Conservation (phyloP, 2,888 invertebrate genomes). For the Argyresthia goedartella region DNA sequence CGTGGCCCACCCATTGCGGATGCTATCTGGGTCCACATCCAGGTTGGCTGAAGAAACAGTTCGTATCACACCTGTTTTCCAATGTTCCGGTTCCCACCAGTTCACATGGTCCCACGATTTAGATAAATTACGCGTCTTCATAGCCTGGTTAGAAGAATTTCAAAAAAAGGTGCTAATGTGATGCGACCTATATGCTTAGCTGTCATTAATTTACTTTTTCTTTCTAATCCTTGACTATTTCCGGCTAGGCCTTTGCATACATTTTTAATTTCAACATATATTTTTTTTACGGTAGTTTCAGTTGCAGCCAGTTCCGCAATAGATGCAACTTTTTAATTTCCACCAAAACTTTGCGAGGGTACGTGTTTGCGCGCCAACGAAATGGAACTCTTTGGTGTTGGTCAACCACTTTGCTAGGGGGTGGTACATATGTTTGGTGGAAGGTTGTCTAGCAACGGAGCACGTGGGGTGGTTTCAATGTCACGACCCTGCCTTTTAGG, state of each 20-base stretch:
- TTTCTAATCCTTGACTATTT: no score
- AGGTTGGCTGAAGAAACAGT: conserved; percentile 41
- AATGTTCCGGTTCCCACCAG: conserved; percentile 54
- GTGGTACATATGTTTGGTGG: conserved; percentile 36
- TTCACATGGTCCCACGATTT: conserved; percentile 42
- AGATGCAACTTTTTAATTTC: no score
- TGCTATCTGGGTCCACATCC: conserved; percentile 40
- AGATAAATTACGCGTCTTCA: conserved; percentile 38
- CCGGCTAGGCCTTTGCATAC: no score
- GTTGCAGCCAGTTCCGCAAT: no score
- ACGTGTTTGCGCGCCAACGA: no score
- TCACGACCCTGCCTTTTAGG: conserved; percentile 32
- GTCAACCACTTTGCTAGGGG: background rate
- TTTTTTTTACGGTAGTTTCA: no score
- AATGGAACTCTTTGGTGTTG: no score
- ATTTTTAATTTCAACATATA: no score
- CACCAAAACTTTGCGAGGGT: no score
- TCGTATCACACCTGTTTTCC: conserved; percentile 28
- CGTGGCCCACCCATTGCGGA: conserved; percentile 58
- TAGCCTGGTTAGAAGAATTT: conserved; percentile 10
- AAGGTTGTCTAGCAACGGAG: conserved; percentile 36
- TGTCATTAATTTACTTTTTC: no score
- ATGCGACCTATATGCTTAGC: no score
- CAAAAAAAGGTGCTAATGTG: no score
- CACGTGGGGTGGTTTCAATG: conserved; percentile 46